Conservation (phyloP, 2,113 vertebrate genomes). For the Tychaedon coryphoeus region DNA sequence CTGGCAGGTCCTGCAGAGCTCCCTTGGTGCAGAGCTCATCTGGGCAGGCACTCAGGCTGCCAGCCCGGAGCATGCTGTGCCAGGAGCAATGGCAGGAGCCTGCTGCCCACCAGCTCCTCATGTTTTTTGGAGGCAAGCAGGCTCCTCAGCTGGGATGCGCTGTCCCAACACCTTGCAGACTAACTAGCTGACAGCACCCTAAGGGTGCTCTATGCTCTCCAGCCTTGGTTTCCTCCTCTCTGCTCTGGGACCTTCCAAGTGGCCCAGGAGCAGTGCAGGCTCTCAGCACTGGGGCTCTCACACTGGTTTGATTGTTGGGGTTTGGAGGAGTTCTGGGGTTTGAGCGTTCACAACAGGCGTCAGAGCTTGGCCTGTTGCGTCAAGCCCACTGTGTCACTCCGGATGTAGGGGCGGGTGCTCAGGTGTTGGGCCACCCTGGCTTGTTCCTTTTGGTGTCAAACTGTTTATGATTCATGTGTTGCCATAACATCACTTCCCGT, state of each 20-base stretch:
- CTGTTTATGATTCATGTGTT: conserved; percentile 27
- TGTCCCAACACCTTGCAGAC: background rate
- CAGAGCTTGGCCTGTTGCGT: background rate
- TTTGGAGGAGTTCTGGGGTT: background rate
- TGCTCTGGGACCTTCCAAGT: background rate
- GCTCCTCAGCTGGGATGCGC: background rate
- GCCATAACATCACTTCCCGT: background rate
- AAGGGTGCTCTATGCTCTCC: accelerated
- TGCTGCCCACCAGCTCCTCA: background rate
- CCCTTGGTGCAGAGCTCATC: background rate
- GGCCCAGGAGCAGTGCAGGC: background rate
- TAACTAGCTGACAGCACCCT: background rate
- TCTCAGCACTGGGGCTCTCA: background rate
- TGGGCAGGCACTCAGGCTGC: accelerated
- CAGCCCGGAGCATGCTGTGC: accelerated
- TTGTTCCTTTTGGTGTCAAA: conserved; percentile 19
- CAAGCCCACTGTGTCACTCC: background rate
- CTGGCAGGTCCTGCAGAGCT: background rate
- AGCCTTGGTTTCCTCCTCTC: background rate
- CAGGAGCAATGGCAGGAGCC: background rate
- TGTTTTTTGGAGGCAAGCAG: background rate
- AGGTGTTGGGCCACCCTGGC: background rate
- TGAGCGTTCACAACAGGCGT: background rate
- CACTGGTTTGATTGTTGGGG: background rate
- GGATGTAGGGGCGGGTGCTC: background rate